Conservation (phyloP, 2,888 invertebrate species). For the Chrysodeixis includens region DNA sequence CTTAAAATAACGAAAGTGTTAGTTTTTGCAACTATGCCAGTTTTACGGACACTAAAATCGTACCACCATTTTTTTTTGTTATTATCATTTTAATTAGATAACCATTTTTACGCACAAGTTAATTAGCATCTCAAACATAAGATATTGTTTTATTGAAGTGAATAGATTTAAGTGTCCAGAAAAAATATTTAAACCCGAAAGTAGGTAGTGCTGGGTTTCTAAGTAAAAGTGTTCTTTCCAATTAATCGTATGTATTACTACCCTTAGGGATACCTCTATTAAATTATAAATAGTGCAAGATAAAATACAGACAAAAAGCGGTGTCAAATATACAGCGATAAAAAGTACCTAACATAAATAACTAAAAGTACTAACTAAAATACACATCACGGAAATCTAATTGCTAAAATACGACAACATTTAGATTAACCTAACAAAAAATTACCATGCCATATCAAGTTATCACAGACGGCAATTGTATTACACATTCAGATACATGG, state of each 20-base stretch:
- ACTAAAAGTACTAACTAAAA: slow-evolving; percentile 18
- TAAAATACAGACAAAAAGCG: slow-evolving; percentile 35
- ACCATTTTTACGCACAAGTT: too few species aligned
- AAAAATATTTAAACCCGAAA: background rate
- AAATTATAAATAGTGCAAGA: slow-evolving; percentile 16
- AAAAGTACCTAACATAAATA: slow-evolving; percentile 7
- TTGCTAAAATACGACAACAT: background rate
- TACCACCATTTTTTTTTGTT: too few species aligned
- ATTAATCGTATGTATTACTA: background rate
- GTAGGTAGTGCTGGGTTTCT: slow-evolving; percentile 1
- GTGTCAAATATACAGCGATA: slow-evolving; percentile 19
- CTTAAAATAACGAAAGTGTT: too few species aligned
- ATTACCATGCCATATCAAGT: slow-evolving; percentile 50
- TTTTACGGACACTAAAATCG: too few species aligned
- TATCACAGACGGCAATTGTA: slow-evolving; percentile 29
- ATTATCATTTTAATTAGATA: too few species aligned
- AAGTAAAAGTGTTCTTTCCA: background rate
- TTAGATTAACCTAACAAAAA: slow-evolving; percentile 16
- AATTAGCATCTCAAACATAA: too few species aligned
- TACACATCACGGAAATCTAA: background rate
- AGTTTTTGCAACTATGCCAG: too few species aligned
- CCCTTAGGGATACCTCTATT: too few species aligned
- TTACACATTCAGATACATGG: slow-evolving; percentile 38
- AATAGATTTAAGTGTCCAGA: too few species aligned
- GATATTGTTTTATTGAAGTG: too few species aligned